phyloP scores from a whole-genome alignment of 2,797 vertebrate species.

The Crenichthys baileyi region DNA sequence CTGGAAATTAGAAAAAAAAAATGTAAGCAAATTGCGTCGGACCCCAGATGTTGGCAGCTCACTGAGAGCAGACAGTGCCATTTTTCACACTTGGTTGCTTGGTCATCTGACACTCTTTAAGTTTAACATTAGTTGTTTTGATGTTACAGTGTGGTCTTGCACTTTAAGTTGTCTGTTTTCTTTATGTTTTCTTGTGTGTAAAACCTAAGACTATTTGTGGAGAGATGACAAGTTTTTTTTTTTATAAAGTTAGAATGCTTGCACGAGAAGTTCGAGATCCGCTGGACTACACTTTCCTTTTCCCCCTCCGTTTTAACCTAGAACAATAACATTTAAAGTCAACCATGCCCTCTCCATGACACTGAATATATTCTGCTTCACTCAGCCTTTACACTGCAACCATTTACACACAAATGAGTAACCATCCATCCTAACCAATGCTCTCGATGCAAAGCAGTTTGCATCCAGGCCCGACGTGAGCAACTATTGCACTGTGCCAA shows the following conservation, averaged over 20 bases:
- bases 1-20: not conserved
- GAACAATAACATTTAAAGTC: slow-evolving; percentile 41
- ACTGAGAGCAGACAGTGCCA: not conserved
- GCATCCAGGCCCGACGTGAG: slow-evolving; percentile 48
- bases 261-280: not conserved
- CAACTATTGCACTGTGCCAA: slow-evolving; percentile 66
- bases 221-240: not conserved
- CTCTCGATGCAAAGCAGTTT: slow-evolving; percentile 59
- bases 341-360: slow-evolving; percentile 16
- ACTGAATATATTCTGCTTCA: slow-evolving; percentile 40
- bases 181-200: not conserved
- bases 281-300: not conserved
- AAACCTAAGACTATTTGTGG: not conserved
- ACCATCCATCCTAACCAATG: slow-evolving; percentile 70
- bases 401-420: slow-evolving; percentile 75
- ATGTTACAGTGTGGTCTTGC: not conserved
- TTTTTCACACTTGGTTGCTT: not conserved
- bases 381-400: slow-evolving; percentile 61
- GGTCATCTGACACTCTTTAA: not conserved
- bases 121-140: not conserved
- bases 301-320: slow-evolving; percentile 54
- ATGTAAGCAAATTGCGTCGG: not conserved
- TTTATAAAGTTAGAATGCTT: not conserved
- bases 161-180: not conserved
- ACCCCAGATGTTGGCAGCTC: not conserved